These are phyloP conservation scores for Miltochrista miniata DNA, from an alignment of 2,888 invertebrate species.

Conservation along the genomic window DNA sequence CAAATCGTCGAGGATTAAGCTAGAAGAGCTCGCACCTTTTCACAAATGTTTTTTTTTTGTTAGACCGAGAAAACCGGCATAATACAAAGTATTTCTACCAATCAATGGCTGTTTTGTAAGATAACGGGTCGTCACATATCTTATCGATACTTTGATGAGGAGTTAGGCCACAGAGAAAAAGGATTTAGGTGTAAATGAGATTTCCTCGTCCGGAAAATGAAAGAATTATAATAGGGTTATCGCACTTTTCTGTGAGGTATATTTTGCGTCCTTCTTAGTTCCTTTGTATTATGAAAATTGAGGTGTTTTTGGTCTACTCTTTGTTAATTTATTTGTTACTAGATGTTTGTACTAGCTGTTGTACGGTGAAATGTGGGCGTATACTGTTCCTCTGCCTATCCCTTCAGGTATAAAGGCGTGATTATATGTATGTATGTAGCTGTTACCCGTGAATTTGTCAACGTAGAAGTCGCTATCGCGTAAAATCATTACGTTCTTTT, in stretches of 20 bases:
- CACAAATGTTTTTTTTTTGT: conserved; percentile 75
- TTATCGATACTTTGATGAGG: conserved; percentile 52
- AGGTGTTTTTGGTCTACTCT: neutral
- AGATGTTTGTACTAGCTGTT: no score
- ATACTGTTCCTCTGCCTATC: no score
- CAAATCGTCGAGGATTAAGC: conserved; percentile 80
- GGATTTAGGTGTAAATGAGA: conserved; percentile 49
- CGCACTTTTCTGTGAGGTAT: conserved; percentile 15
- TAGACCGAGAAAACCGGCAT: conserved; percentile 66
- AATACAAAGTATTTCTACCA: conserved; percentile 65
- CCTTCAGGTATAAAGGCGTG: no score
- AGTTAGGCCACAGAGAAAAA: conserved; percentile 44
- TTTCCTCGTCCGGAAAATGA: conserved; percentile 45
- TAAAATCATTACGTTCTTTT: no score
- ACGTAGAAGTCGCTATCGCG: no score
- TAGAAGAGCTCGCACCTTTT: conserved; percentile 75
- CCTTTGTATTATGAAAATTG: neutral
- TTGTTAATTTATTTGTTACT: no score
- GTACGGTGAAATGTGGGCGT: no score
- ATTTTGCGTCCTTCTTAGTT: neutral
- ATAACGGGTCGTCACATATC: conserved; percentile 53
- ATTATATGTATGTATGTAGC: no score
- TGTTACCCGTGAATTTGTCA: no score
- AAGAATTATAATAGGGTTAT: conserved; percentile 34
- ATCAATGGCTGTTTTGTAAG: conserved; percentile 61